Evolutionary conservation across 2,888 invertebrate genomes (phyloP).

Genomic region (Campaea margaritaria): DNA sequence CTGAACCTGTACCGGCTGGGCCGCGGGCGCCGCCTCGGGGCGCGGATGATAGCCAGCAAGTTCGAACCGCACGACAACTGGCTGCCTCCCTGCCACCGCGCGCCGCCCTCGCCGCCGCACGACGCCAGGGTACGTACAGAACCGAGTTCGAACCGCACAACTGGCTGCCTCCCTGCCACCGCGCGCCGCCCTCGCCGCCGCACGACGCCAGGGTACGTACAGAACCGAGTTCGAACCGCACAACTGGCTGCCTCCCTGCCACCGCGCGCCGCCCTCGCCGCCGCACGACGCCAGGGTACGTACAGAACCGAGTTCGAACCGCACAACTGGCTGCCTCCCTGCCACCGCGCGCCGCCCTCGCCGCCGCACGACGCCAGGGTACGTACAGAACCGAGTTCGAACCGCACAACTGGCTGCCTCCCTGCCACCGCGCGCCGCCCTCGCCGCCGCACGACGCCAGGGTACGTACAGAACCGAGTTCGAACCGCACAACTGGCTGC

Average conservation of each 20-base stretch:
- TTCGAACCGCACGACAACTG: conserved; percentile 99
- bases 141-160: conserved; percentile 98
- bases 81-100: conserved; percentile 98
- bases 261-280: conserved; percentile 99
- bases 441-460: too few species aligned
- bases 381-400: background rate
- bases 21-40: conserved; percentile 93
- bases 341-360: conserved; percentile 92
- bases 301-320: too few species aligned
- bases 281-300: too few species aligned
- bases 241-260: conserved; percentile 76
- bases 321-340: too few species aligned
- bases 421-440: conserved; percentile 98
- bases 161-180: conserved; percentile 98
- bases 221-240: background rate
- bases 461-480: too few species aligned
- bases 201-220: conserved; percentile 15
- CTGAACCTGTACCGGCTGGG: conserved; percentile 98
- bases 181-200: conserved; percentile 80
- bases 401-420: background rate
- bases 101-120: conserved; percentile 83
- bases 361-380: conserved; percentile 41
- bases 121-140: conserved; percentile 9
- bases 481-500: too few species aligned
- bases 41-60: conserved; percentile 98